These are phyloP conservation scores for Tetragnatha montana DNA, from an alignment of 2,888 invertebrate genomes.

Conservation along the genomic window DNA sequence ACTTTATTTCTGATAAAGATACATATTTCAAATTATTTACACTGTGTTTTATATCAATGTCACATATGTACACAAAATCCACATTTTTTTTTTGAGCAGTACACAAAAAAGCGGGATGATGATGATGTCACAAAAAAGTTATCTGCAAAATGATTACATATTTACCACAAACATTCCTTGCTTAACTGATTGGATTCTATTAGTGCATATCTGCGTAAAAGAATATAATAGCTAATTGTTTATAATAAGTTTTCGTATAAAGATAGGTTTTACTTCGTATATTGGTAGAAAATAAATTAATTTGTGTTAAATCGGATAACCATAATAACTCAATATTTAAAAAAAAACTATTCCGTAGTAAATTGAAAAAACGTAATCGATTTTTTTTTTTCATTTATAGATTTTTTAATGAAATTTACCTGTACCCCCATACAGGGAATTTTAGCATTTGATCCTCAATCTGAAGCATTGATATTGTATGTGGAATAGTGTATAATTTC, in stretches of 20 bases:
- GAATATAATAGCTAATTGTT: too few species aligned
- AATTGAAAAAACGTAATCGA: neutral
- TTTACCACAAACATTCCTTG: too few species aligned
- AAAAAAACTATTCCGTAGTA: neutral
- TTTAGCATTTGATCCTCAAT: neutral
- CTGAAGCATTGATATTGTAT: neutral
- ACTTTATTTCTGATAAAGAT: neutral
- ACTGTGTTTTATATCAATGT: neutral
- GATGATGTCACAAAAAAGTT: neutral
- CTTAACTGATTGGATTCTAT: too few species aligned
- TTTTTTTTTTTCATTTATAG: too few species aligned
- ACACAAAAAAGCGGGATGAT: neutral
- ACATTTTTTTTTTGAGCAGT: neutral
- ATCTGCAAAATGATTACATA: neutral
- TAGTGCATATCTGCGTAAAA: too few species aligned
- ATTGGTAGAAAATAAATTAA: neutral
- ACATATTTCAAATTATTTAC: constrained; percentile 1
- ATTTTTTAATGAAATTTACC: too few species aligned
- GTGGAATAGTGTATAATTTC: neutral
- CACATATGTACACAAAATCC: neutral
- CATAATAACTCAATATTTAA: neutral
- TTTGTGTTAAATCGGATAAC: neutral
- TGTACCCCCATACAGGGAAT: neutral
- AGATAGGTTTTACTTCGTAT: too few species aligned
- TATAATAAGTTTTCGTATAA: too few species aligned